These are phyloP conservation scores for Galerucella nymphaeae DNA, from an alignment of 2,888 invertebrate species.

Conservation along the genomic window DNA sequence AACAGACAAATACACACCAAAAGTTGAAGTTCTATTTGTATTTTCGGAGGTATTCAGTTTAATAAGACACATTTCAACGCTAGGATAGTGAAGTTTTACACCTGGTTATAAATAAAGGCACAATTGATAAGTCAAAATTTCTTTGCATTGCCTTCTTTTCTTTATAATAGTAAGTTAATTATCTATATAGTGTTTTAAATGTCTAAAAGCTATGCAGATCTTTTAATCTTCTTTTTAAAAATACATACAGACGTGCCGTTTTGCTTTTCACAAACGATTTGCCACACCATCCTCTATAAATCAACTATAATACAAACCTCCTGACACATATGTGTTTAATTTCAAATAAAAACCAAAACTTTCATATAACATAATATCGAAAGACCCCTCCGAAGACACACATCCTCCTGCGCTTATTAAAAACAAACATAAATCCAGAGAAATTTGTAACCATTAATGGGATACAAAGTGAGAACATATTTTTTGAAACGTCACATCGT, in stretches of 20 bases:
- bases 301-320: slow-evolving; percentile 35
- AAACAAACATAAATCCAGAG: slow-evolving; percentile 58
- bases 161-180: too few relatives aligned
- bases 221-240: slow-evolving; percentile 10
- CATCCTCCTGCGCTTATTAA: slow-evolving; percentile 47
- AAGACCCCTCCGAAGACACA: slow-evolving; percentile 14
- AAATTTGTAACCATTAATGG: slow-evolving; percentile 61
- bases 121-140: not conserved
- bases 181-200: too few relatives aligned
- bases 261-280: slow-evolving; percentile 22
- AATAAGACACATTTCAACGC: slow-evolving; percentile 11
- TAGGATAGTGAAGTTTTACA: slow-evolving; percentile 37
- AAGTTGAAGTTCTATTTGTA: not conserved
- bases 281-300: slow-evolving; percentile 39
- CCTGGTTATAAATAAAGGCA: slow-evolving; percentile 52
- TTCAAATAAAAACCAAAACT: slow-evolving; percentile 29
- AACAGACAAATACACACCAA: slow-evolving; percentile 6
- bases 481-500: slow-evolving; percentile 55
- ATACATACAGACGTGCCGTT: not conserved
- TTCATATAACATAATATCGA: slow-evolving; percentile 13
- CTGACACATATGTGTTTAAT: slow-evolving; percentile 49
- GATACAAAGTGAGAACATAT: slow-evolving; percentile 63
- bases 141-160: too few relatives aligned
- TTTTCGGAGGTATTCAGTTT: not conserved
- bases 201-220: not conserved